Evolutionary conservation across 2,113 vertebrate genomes (phyloP).

Genomic region (cattle (Bos taurus)): DNA sequence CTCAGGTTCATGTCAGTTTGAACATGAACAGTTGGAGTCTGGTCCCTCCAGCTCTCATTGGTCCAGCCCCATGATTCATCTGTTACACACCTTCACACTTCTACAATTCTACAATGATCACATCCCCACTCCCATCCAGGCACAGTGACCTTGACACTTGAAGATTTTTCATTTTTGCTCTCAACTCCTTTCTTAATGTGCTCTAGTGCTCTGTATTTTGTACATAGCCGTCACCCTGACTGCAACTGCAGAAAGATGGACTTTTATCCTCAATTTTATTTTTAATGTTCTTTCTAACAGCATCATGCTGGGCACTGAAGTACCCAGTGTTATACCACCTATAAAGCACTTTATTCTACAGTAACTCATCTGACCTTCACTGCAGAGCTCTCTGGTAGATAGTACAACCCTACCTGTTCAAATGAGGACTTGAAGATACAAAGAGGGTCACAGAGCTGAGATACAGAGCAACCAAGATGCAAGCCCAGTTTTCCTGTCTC

Average conservation of each 20-base stretch:
- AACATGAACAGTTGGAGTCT: background rate
- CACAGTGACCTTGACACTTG: background rate
- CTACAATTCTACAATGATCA: slow-evolving; percentile 8
- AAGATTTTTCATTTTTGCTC: background rate
- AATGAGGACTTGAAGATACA: background rate
- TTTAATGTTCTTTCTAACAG: background rate
- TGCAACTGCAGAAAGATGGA: background rate
- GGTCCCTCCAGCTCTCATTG: background rate
- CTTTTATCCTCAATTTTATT: slow-evolving; percentile 8
- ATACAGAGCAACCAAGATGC: background rate
- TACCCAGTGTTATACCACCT: background rate
- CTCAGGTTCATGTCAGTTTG: background rate
- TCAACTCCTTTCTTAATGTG: background rate
- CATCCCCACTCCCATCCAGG: background rate
- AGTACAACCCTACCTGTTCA: background rate
- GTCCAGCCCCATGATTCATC: background rate
- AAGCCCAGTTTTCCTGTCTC: slow-evolving; percentile 4
- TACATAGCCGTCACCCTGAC: background rate
- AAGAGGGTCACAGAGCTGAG: background rate
- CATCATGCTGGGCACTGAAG: background rate
- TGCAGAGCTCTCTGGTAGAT: background rate
- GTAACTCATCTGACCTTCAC: background rate
- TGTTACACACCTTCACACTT: background rate
- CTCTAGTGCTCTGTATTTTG: background rate
- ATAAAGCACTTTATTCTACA: background rate